Base-by-base conservation (phyloP, 2,797 vertebrate species). In the Hozukius guyotensis region DNA sequence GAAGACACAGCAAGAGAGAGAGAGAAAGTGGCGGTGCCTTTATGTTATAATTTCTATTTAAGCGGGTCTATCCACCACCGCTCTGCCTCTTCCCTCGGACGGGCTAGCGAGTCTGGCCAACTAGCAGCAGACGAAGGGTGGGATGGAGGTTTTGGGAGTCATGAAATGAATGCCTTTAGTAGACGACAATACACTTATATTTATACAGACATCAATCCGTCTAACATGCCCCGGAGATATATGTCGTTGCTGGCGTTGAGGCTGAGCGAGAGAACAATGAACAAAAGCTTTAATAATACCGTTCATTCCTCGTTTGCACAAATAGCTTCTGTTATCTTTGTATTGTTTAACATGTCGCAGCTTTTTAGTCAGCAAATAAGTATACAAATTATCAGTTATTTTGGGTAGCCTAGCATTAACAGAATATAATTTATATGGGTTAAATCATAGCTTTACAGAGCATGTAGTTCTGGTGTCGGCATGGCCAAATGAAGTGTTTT, bases 141-240 rank as follows among this genome's bases (percentile, higher is more conserved):
- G 88, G 81, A 72, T 74, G 78, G 82, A 90, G 83, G 82, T 81
- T 90, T 87, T 70, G 72, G 80, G 72, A 90, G 80, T 82, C 67
- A 75, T 53, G 2, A 86, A 92, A 91, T 82, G 71, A 89, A 87
- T 72, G 84, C 75, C 69, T 87, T 82, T 7, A 31, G 73, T 60
- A 81, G 79, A 89, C 25, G 62, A 89, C 85, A 88, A 86, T 90
- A 69, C 69, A 80, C 89, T 87, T 87, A 85, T 86, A 84, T 91
- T 91, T 80, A 85, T 57, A 80, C 71, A 87, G 80, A 84, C 80
- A 87, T 86, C 73, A 81, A 76, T 85, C 59, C 52, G 8, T 80
- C 84, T 56, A 75, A 65, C 65, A 64, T 16, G 53, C 64, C 81
- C 76, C 4, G 10, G 62, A 81, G 80, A 74, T 85, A 57, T 34